A percentile compares a stretch with the other conserved stretches of the same genome.
phyloP scores from a whole-genome alignment of 2,888 invertebrate species.

The Oligia strigilis region DNA sequence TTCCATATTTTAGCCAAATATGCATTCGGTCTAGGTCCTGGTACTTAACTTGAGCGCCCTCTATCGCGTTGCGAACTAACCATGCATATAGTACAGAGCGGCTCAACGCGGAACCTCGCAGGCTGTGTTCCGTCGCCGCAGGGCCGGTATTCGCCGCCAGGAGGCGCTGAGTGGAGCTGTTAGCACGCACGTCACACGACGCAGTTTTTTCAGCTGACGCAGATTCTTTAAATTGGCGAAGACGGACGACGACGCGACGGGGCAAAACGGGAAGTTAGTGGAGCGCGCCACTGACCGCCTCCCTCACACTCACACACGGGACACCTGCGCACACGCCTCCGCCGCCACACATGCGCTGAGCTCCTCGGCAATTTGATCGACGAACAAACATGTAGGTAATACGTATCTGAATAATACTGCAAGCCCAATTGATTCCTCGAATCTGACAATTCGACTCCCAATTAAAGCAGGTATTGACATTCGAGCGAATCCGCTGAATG shows the following conservation, averaged over 20 bases:
- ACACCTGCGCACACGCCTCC: not conserved
- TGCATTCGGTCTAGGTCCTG: not conserved
- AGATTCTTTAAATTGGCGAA: slow-evolving; percentile 31
- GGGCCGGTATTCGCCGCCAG: slow-evolving; percentile 4
- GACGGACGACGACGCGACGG: not conserved
- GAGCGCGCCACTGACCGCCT: slow-evolving; percentile 28
- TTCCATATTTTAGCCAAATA: not conserved
- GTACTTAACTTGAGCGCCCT: slow-evolving; percentile 23
- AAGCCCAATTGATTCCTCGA: slow-evolving; percentile 20
- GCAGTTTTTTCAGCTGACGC: slow-evolving; percentile 29
- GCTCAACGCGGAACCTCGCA: not conserved
- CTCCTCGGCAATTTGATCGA: not conserved
- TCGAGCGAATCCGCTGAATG: not conserved
- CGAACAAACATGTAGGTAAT: not conserved
- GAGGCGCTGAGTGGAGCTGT: not conserved
- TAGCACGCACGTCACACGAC: not conserved
- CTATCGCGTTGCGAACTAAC: slow-evolving; percentile 14
- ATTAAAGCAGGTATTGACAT: slow-evolving; percentile 10
- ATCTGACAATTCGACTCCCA: slow-evolving; percentile 19
- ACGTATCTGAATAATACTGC: slow-evolving; percentile 16
- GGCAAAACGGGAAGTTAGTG: slow-evolving; percentile 26
- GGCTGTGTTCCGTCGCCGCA: not conserved
- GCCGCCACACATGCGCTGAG: not conserved
- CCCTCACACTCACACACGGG: not conserved
- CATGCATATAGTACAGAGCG: not conserved